Percentiles rank a stretch among this genome's conserved stretches.
Conservation (phyloP, 2,888 invertebrate species). For the Yponomeuta cagnagella region DNA sequence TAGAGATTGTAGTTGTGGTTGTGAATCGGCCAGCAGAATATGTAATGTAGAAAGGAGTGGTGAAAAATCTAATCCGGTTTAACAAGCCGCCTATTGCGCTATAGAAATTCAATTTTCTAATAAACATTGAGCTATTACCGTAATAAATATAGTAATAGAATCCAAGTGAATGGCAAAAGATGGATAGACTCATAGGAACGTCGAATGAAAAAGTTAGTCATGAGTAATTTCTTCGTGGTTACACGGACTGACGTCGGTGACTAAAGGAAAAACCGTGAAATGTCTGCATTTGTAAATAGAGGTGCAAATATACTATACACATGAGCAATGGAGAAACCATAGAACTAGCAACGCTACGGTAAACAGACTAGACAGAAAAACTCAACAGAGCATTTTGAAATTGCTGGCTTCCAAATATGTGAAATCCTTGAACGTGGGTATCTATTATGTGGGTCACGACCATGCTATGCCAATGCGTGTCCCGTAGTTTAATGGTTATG, state of each 20-base stretch:
- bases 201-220: constrained; percentile 1
- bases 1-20: constrained; percentile 20
- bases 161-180: background rate
- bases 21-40: constrained; percentile 32
- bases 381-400: constrained; percentile 48
- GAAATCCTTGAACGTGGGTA: constrained; percentile 69
- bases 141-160: background rate
- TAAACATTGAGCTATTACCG: background rate
- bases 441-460: constrained; percentile 64
- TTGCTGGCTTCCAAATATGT: constrained; percentile 71
- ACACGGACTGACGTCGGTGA: background rate
- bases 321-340: background rate
- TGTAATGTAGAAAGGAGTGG: constrained; percentile 54
- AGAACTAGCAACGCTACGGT: background rate
- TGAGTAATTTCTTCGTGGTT: background rate
- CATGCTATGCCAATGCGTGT: constrained; percentile 63
- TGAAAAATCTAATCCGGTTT: constrained; percentile 56
- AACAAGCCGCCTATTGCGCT: constrained; percentile 34
- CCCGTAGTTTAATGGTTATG: constrained; percentile 38
- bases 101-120: constrained; percentile 4
- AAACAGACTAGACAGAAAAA: background rate
- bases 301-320: background rate
- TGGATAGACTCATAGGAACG: background rate
- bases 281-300: background rate
- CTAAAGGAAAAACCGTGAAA: constrained; percentile 8